Percentiles rank a stretch among this genome's conserved stretches.
phyloP scores from a whole-genome alignment of 2,113 vertebrate genomes.

The Notarius quadriscutis region DNA sequence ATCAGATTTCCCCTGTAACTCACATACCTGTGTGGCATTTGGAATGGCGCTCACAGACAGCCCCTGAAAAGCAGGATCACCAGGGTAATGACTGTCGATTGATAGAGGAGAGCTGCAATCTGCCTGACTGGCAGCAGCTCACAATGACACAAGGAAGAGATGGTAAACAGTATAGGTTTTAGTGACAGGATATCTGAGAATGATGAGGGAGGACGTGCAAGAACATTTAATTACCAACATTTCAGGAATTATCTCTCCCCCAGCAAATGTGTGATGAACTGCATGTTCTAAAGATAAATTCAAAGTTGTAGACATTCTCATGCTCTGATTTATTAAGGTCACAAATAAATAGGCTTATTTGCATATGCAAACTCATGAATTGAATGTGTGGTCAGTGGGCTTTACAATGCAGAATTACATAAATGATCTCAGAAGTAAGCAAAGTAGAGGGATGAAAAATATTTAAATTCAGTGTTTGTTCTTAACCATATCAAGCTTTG shows the following conservation, averaged over 20 bases:
- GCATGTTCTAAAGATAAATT: neutral
- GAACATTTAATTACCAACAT: constrained; percentile 19
- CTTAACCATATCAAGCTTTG: neutral
- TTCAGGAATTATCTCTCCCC: neutral
- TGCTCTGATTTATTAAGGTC: neutral
- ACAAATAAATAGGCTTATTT: neutral
- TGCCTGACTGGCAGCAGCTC: constrained; percentile 37
- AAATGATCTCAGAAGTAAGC: neutral
- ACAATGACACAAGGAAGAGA: neutral
- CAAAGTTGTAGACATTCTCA: neutral
- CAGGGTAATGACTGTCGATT: constrained; percentile 51
- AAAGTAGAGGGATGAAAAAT: neutral
- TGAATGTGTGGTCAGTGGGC: neutral
- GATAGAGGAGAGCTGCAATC: constrained; percentile 36
- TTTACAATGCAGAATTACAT: neutral
- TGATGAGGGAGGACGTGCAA: constrained; percentile 13
- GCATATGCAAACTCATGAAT: neutral
- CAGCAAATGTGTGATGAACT: neutral
- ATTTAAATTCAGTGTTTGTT: too few relatives aligned
- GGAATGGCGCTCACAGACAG: constrained; percentile 5
- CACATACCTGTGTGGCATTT: neutral
- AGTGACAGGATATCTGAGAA: constrained; percentile 9
- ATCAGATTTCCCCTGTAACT: constrained; percentile 25
- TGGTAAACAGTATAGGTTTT: constrained; percentile 11
- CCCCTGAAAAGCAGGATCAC: constrained; percentile 27